Evolutionary conservation across 2,888 invertebrate genomes (phyloP), one percentile per base, ranked within the genome.

Genomic region (Geophilus truncorum): DNA sequence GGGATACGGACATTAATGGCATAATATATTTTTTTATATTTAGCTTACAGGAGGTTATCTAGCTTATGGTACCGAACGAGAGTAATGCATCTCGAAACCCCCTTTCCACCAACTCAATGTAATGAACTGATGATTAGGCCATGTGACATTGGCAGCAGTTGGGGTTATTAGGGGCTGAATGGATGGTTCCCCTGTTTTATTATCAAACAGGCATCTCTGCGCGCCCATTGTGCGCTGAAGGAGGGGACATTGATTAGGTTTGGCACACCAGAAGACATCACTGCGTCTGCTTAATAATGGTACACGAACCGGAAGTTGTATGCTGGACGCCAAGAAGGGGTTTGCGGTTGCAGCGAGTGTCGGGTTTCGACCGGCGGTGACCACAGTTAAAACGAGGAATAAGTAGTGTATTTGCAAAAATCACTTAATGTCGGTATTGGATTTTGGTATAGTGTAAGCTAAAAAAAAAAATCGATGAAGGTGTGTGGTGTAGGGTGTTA

Each of bases 91-190:
- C 62, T 23, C 28, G 23, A 62, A 25, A 25, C 23, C 62, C 28
- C 62, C 62, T 62, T 28, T 62, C 62, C 62, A 62, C 62, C 62
- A 62, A 62, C 62, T 62, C 62, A 25, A 25, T 23, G 62, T 62
- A 62, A 62, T 62, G 62, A 62, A 62, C 62, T 62, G 62, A 62
- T 62, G 62, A 62, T 62, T 62, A 62, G 62, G 25, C 62, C 62
- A 62, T 62, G 62, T 62, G 62, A 62, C 62, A 62, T 62, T 62
- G 62, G 62, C 62, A 62, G 62, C 62, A 62, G 62, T 62, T 62
- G 62, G 62, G 62, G 62, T 62, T 62, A 62, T 62, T 62, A 62
- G 62, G 23, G 62, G 28, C 62, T 62, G 62, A 62, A 62, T 62
- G 62, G 62, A 62, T 62, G 62, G 62, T 28, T 62, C 62, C 62